Evolutionary conservation across 2,797 vertebrate species (phyloP).

Genomic region (Ficedula albicollis): DNA sequence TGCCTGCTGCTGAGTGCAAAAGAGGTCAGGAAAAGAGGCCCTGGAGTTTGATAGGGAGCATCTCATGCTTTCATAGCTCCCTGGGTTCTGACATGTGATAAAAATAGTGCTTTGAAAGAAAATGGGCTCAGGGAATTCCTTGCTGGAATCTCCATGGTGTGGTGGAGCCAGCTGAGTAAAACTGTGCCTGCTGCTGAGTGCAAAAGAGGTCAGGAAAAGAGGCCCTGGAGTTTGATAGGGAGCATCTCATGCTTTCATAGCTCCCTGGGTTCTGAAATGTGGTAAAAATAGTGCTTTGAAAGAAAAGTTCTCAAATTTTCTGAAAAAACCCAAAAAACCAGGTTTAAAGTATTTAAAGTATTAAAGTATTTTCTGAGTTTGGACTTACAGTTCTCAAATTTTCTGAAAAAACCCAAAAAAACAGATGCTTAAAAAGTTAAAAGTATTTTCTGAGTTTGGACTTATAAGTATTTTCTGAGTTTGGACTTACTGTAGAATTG

Average conservation of each 20-base stretch:
- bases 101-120: too few species aligned
- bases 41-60: neutral
- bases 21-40: neutral
- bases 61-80: fast-evolving
- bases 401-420: neutral
- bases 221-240: neutral
- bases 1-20: neutral
- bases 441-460: neutral
- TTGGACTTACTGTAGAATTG: neutral
- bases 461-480: neutral
- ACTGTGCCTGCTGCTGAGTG: neutral
- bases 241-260: neutral
- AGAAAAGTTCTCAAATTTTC: neutral
- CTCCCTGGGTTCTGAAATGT: neutral
- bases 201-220: neutral
- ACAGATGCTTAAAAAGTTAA: too few species aligned
- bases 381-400: neutral
- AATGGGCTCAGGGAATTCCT: neutral
- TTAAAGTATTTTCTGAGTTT: neutral
- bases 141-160: neutral
- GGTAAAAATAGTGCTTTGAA: neutral
- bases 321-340: neutral
- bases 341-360: too few species aligned
- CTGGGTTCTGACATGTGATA: neutral
- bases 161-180: neutral